phyloP scores from a whole-genome alignment of 2,797 vertebrate genomes.

The Danio aesculapii region DNA sequence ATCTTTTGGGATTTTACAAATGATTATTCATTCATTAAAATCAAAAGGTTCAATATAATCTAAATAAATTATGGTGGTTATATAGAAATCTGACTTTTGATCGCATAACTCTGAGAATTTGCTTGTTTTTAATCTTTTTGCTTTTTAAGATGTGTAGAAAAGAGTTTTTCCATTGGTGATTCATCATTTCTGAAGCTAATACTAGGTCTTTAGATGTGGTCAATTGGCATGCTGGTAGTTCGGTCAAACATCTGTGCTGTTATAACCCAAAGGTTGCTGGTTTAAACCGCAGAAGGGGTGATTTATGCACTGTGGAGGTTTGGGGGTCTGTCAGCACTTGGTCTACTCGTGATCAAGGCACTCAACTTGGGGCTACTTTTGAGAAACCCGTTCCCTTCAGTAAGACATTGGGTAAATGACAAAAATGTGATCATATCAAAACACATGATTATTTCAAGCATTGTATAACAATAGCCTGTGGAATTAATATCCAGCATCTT shows the following conservation, averaged over 20 bases:
- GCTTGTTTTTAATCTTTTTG: neutral
- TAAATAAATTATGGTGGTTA: too few relatives aligned
- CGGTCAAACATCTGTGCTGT: conserved; percentile 13
- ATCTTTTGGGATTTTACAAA: too few relatives aligned
- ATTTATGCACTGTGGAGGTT: conserved; percentile 3
- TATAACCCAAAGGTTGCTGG: conserved; percentile 8
- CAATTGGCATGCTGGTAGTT: neutral
- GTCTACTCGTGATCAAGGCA: neutral
- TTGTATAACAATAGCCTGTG: neutral
- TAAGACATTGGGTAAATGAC: neutral
- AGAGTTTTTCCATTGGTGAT: neutral
- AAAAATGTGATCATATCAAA: neutral
- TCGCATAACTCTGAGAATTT: neutral
- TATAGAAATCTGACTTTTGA: too few relatives aligned
- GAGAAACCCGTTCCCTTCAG: neutral
- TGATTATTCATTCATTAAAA: too few relatives aligned
- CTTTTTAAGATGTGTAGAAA: neutral
- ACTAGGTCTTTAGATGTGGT: neutral
- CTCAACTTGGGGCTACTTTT: neutral
- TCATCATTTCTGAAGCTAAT: conserved; percentile 1
- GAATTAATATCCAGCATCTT: neutral
- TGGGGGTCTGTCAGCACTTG: conserved; percentile 4
- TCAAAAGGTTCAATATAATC: too few relatives aligned
- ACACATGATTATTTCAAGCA: neutral
- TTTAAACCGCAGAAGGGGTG: conserved; percentile 1